A percentile compares a stretch with the other conserved stretches of the same genome.
Conservation (phyloP, 2,888 invertebrate genomes). For the Agrilus cyanescens region DNA sequence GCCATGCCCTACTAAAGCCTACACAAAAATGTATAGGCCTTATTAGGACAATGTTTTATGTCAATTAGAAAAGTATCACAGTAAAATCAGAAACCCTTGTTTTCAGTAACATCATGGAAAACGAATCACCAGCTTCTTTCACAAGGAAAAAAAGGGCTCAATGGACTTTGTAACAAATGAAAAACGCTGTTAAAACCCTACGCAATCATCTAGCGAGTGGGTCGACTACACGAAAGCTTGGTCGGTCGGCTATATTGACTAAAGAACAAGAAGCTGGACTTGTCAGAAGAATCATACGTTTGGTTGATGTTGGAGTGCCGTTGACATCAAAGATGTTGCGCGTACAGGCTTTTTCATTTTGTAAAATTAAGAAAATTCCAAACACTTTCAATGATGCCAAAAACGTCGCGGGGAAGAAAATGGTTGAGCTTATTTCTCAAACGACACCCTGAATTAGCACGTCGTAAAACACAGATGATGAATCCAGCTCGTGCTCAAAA, state of each 20-base stretch:
- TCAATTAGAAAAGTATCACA: no score
- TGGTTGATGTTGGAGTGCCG: constrained; percentile 6
- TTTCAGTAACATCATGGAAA: no score
- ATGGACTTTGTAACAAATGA: no score
- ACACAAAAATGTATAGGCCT: no score
- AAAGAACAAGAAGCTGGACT: constrained; percentile 9
- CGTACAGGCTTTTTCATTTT: constrained; percentile 4
- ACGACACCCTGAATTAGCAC: constrained; percentile 12
- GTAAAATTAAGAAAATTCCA: constrained; percentile 4
- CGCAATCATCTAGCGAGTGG: constrained; percentile 4
- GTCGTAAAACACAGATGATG: constrained; percentile 16
- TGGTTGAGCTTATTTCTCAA: constrained; percentile 13
- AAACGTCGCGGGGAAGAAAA: background rate
- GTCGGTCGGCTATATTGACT: constrained; percentile 4
- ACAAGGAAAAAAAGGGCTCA: no score
- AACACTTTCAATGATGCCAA: background rate
- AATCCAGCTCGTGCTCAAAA: constrained; percentile 18
- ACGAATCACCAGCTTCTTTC: no score
- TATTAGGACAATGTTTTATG: no score
- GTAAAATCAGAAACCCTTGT: no score
- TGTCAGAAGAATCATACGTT: constrained; percentile 9
- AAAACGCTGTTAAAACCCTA: no score
- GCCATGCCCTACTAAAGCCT: background rate
- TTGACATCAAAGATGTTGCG: constrained; percentile 5
- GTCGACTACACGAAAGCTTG: constrained; percentile 1